A percentile compares a stretch with the other conserved stretches of the same genome.
These are phyloP conservation scores for Autographa pulchrina DNA, from an alignment of 2,888 invertebrate genomes.

Conservation along the genomic window DNA sequence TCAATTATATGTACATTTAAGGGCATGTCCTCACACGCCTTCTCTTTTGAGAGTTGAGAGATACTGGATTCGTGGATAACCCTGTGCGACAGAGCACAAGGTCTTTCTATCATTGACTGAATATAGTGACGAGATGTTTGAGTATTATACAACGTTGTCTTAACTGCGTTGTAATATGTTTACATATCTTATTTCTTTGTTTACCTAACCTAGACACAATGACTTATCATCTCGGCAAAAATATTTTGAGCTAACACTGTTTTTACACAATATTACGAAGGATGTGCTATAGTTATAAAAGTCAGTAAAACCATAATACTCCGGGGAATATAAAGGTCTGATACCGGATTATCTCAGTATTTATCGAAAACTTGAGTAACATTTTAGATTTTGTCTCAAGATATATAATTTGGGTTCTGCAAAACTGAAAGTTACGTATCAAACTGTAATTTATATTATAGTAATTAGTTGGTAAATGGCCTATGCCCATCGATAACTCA, in stretches of 20 bases:
- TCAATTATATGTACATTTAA: background rate
- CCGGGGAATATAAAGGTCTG: too few relatives aligned
- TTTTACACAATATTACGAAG: conserved; percentile 3
- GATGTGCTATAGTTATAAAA: conserved; percentile 17
- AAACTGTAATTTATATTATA: too few relatives aligned
- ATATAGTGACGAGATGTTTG: background rate
- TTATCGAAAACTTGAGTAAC: too few relatives aligned
- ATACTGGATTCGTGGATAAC: background rate
- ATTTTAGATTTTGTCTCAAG: too few relatives aligned
- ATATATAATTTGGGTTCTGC: too few relatives aligned
- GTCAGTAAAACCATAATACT: too few relatives aligned
- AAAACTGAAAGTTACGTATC: too few relatives aligned
- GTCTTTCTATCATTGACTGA: background rate
- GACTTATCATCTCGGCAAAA: too few relatives aligned
- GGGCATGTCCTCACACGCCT: background rate
- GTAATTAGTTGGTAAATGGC: too few relatives aligned
- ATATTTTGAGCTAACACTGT: background rate
- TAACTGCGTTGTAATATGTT: background rate
- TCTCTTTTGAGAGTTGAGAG: background rate
- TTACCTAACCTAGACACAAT: background rate
- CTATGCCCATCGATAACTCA: too few relatives aligned
- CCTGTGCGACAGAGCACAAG: background rate
- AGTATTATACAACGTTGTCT: too few relatives aligned
- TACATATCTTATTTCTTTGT: background rate
- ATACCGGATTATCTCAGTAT: too few relatives aligned